Conservation (phyloP, 1,140 invertebrate genomes). For the Caenorhabditis brenneri region DNA sequence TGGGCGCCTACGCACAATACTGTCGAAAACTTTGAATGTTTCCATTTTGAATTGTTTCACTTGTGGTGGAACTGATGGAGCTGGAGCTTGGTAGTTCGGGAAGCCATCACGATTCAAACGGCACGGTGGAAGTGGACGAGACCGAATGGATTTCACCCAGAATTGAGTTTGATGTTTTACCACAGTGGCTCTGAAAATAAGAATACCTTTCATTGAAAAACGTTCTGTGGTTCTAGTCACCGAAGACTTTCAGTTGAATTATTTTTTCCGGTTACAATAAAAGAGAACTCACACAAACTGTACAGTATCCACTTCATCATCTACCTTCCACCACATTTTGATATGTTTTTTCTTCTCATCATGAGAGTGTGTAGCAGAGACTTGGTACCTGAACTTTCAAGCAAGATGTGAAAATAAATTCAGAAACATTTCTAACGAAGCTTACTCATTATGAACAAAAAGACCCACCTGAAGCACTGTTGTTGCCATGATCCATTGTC, state of each 20-base stretch:
- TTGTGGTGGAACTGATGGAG: constrained; percentile 63
- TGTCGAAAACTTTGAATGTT: constrained; percentile 66
- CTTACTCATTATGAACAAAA: too few species aligned
- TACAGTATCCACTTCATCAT: constrained; percentile 60
- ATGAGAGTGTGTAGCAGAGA: constrained; percentile 69
- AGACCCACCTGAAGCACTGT: constrained; percentile 54
- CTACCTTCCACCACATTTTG: constrained; percentile 67
- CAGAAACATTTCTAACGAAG: too few species aligned
- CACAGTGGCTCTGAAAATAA: constrained; percentile 66
- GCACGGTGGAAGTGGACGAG: constrained; percentile 55
- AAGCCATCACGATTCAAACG: constrained; percentile 55
- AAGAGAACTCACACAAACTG: constrained; percentile 64
- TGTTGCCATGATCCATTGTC: constrained; percentile 70
- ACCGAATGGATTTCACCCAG: constrained; percentile 63
- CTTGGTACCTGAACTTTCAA: constrained; percentile 58
- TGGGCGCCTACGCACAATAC: constrained; percentile 43
- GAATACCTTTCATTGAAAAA: too few species aligned
- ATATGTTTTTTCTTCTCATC: constrained; percentile 66
- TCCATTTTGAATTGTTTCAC: constrained; percentile 68
- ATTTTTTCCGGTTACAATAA: too few species aligned
- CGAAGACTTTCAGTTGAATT: too few species aligned
- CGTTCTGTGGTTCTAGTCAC: too few species aligned
- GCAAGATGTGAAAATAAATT: too few species aligned
- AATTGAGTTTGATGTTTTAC: constrained; percentile 64
- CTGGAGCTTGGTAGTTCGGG: constrained; percentile 52